Base-by-base conservation (phyloP, 2,888 invertebrate genomes). In the Clanis bilineata region DNA sequence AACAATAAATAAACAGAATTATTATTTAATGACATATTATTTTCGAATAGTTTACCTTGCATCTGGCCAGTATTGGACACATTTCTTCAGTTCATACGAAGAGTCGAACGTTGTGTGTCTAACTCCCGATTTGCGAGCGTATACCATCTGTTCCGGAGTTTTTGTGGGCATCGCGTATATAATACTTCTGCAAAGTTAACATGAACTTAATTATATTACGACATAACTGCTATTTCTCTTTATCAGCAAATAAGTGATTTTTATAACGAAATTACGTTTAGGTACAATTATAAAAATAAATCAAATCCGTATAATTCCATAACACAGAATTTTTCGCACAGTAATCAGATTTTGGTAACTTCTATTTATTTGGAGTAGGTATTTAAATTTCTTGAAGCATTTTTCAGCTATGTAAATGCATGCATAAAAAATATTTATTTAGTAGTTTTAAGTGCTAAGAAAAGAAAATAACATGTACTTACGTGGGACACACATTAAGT, bases 41-140 rank as follows among this genome's bases (percentile, higher is more conserved):
- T n/a, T n/a, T n/a, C n/a, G n/a, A n/a, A n/a, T n/a, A 51, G 15
- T 28, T 36, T 70, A 76, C 77, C 71, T 71, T 18, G 72, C 75
- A 36, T 79, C 73, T 2, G 73, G 74, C 79, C 79, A 80, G 60
- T 74, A 66, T 60, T 77, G 65, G 59, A 72, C 74, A 18, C 76
- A 64, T 57, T 77, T 77, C 55, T 71, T 72, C 47, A 80, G 62
- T 58, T 78, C 77, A 18, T 64, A 69, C 0, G 69, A 66, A 0
- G 68, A 68, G 64, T 82, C 79, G 62, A 83, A 79, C 10, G 81
- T 80, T 3, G 80, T 76, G 57, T 80, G 72, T 44, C 62, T 69
- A 18, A 80, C 72, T 5, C 71, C 76, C 25, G 73, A 69, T 36
- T 75, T 67, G 28, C 77, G 65, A 0, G 79, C 80, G 61, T 72